Conservation (phyloP, 2,113 vertebrate genomes). For the Sinocyclocheilus anshuiensis region DNA sequence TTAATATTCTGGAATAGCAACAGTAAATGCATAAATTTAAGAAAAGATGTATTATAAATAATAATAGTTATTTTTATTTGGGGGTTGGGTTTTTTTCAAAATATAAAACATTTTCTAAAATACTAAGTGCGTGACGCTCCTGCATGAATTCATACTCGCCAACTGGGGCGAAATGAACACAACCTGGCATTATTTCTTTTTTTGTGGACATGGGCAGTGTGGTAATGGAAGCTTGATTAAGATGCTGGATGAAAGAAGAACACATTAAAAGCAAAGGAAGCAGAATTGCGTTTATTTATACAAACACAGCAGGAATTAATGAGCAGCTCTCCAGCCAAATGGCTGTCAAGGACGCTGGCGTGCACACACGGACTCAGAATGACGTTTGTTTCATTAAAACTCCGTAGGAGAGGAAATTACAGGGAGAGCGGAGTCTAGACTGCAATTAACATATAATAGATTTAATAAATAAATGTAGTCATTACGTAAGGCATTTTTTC, state of each 20-base stretch:
- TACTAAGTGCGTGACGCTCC: too few relatives aligned
- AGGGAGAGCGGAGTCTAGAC: slow-evolving; percentile 21
- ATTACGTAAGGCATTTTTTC: slow-evolving; percentile 36
- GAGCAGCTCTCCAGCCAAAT: slow-evolving; percentile 15
- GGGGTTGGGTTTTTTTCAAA: too few relatives aligned
- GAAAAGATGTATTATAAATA: too few relatives aligned
- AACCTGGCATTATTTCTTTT: neutral
- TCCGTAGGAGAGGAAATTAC: slow-evolving; percentile 29
- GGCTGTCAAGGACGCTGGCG: slow-evolving; percentile 20
- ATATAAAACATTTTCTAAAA: too few relatives aligned
- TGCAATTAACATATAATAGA: slow-evolving; percentile 44
- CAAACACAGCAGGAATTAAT: slow-evolving; percentile 39
- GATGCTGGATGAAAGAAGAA: slow-evolving; percentile 18
- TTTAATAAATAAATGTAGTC: slow-evolving; percentile 27
- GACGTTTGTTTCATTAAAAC: slow-evolving; percentile 30
- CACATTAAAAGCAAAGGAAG: slow-evolving; percentile 40
- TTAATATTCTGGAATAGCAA: too few relatives aligned
- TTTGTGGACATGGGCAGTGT: neutral
- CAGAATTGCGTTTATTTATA: slow-evolving; percentile 54
- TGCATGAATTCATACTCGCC: neutral
- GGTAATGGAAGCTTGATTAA: slow-evolving; percentile 39
- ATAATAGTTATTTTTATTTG: too few relatives aligned
- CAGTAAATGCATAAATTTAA: too few relatives aligned
- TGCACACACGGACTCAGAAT: neutral
- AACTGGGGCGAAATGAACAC: slow-evolving; percentile 1